phyloP scores from a whole-genome alignment of 1,140 invertebrate species.

The Drosophila lini region DNA sequence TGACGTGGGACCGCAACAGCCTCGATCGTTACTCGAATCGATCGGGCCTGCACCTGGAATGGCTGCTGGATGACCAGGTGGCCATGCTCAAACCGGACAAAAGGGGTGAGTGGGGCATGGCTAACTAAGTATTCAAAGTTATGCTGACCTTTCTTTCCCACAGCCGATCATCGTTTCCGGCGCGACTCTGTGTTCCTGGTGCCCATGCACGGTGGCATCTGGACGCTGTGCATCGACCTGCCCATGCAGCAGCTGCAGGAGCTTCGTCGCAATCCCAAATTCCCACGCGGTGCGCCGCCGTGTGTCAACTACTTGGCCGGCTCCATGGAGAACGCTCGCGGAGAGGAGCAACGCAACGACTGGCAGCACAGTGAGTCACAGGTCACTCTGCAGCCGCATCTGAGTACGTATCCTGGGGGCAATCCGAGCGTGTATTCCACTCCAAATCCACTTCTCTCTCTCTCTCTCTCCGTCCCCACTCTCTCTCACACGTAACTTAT shows the following conservation, averaged over 20 bases:
- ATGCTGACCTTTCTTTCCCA: background rate
- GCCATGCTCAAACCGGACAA: constrained; percentile 84
- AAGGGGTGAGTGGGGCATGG: constrained; percentile 60
- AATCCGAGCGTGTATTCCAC: constrained; percentile 51
- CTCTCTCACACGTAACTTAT: constrained; percentile 13
- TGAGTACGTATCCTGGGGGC: constrained; percentile 84
- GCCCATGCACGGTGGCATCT: constrained; percentile 94
- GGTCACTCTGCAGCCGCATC: constrained; percentile 84
- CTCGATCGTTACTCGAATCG: constrained; percentile 86
- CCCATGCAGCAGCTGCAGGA: constrained; percentile 89
- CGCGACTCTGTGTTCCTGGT: constrained; percentile 88
- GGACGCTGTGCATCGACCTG: constrained; percentile 92
- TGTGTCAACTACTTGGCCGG: constrained; percentile 92
- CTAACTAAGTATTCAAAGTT: background rate
- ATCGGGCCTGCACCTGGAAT: constrained; percentile 85
- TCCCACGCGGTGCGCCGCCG: constrained; percentile 87
- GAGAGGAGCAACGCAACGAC: constrained; percentile 89
- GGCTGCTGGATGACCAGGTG: constrained; percentile 88
- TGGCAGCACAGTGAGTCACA: constrained; percentile 92
- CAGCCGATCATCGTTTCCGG: constrained; percentile 78
- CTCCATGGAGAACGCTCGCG: constrained; percentile 86
- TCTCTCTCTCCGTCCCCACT: constrained; percentile 1
- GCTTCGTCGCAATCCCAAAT: constrained; percentile 87
- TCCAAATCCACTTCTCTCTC: constrained; percentile 26
- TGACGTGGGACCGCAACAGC: constrained; percentile 89